Conservation (phyloP, 1,140 invertebrate species). For the Halictus rubicundus region DNA sequence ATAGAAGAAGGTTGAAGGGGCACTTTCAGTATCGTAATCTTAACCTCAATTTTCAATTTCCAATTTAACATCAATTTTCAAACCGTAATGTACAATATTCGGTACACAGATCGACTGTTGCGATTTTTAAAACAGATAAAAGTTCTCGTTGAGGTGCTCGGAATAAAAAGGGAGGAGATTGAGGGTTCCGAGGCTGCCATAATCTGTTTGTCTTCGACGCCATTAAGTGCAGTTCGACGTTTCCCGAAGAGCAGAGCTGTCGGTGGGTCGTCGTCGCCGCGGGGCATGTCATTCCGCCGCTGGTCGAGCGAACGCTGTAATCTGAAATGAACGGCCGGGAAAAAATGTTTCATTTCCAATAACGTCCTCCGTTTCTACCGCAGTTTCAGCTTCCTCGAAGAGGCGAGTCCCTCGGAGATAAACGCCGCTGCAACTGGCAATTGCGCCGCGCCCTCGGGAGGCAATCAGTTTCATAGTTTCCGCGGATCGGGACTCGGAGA, state of each 20-base stretch:
- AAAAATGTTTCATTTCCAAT: constrained; percentile 13
- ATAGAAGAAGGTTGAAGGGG: no score
- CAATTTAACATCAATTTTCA: no score
- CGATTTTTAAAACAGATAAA: no score
- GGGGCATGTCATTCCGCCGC: not conserved
- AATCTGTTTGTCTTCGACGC: not conserved
- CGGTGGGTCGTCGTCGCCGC: not conserved
- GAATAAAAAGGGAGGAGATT: no score
- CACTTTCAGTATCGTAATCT: no score
- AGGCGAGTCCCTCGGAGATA: constrained; percentile 7
- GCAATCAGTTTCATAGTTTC: not conserved
- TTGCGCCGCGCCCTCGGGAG: not conserved
- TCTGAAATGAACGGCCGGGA: not conserved
- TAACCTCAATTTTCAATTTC: no score
- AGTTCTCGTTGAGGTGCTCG: no score
- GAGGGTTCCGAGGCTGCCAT: not conserved
- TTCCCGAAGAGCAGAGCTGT: not conserved
- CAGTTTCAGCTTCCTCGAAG: not conserved
- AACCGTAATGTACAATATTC: no score
- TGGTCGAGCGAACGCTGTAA: constrained; percentile 11
- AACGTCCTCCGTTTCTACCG: not conserved
- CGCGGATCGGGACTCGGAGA: no score
- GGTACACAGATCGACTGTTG: no score
- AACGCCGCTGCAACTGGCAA: constrained; percentile 14
- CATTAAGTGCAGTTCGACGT: not conserved